Conservation (phyloP, 2,888 invertebrate species). For the Zelleria hepariella region DNA sequence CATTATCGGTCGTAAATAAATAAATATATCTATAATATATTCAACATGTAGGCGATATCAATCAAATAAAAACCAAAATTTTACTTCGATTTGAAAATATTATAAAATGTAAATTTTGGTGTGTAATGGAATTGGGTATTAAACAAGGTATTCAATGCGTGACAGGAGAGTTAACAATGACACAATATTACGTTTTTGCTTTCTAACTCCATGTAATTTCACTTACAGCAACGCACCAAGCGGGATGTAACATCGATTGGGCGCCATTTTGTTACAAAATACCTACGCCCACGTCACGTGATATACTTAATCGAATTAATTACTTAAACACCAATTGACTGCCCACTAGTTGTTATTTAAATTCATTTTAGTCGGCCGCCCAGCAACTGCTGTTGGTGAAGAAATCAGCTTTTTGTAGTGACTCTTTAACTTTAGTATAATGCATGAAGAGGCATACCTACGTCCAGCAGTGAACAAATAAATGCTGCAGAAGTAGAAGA, state of each 20-base stretch:
- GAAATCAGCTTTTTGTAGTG: not conserved
- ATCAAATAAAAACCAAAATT: too few relatives aligned
- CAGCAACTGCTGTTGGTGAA: not conserved
- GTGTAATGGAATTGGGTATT: not conserved
- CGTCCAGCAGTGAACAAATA: too few relatives aligned
- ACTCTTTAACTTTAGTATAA: too few relatives aligned
- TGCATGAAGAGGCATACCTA: too few relatives aligned
- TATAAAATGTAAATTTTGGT: not conserved
- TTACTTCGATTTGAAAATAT: not conserved
- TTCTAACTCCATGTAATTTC: constrained; percentile 23
- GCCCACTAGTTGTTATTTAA: not conserved
- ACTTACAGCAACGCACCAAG: constrained; percentile 39
- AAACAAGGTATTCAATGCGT: not conserved
- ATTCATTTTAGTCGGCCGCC: not conserved
- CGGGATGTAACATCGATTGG: constrained; percentile 41
- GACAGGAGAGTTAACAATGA: not conserved
- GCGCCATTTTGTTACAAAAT: constrained; percentile 58
- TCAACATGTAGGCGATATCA: too few relatives aligned
- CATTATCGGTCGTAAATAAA: too few relatives aligned
- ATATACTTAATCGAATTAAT: constrained; percentile 47
- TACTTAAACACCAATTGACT: constrained; percentile 25
- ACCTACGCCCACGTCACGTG: constrained; percentile 42
- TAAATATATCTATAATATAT: too few relatives aligned
- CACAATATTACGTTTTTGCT: not conserved
- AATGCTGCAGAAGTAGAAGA: too few relatives aligned